These are phyloP conservation scores for Ophioninae sp. DNA, from an alignment of 2,888 invertebrate species.

Conservation along the genomic window DNA sequence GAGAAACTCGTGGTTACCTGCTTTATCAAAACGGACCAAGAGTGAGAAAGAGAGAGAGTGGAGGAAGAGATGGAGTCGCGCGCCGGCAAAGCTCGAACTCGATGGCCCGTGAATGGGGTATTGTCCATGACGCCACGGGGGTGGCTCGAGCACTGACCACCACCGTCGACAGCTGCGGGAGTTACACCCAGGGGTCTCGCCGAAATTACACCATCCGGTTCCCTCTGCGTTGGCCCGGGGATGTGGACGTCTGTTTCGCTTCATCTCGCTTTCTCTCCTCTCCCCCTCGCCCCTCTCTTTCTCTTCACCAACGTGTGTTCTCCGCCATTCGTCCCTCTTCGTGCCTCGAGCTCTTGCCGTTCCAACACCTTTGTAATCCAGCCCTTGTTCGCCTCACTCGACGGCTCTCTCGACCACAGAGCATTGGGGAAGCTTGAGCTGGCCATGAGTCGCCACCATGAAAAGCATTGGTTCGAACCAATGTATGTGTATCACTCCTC, in stretches of 20 bases:
- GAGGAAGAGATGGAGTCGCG: slow-evolving; percentile 32
- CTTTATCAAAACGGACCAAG: slow-evolving; percentile 3
- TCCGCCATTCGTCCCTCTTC: slow-evolving; percentile 42
- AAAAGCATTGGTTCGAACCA: slow-evolving; percentile 50
- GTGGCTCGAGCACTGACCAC: slow-evolving; percentile 65
- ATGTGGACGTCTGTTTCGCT: slow-evolving; percentile 52
- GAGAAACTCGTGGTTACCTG: slow-evolving; percentile 46
- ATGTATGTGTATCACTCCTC: slow-evolving; percentile 43
- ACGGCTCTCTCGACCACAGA: slow-evolving; percentile 50
- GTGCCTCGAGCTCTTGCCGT: slow-evolving; percentile 51
- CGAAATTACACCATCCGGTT: slow-evolving; percentile 70
- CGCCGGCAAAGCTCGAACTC: slow-evolving; percentile 57
- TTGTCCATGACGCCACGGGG: slow-evolving; percentile 72
- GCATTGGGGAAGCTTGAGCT: slow-evolving; percentile 47
- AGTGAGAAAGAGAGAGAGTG: slow-evolving; percentile 38
- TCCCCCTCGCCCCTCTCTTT: slow-evolving; percentile 16
- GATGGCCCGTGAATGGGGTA: slow-evolving; percentile 68
- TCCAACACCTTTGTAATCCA: slow-evolving; percentile 62
- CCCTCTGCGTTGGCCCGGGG: slow-evolving; percentile 51
- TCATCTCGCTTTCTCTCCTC: slow-evolving; percentile 13
- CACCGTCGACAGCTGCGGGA: slow-evolving; percentile 72
- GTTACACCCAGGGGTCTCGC: slow-evolving; percentile 62
- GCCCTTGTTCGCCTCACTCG: slow-evolving; percentile 52
- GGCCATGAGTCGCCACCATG: slow-evolving; percentile 42
- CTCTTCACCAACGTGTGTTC: slow-evolving; percentile 35